Percentiles rank a stretch among this genome's conserved stretches.
Conservation (phyloP, 1,140 invertebrate genomes). For the Drosophila ohnishii region DNA sequence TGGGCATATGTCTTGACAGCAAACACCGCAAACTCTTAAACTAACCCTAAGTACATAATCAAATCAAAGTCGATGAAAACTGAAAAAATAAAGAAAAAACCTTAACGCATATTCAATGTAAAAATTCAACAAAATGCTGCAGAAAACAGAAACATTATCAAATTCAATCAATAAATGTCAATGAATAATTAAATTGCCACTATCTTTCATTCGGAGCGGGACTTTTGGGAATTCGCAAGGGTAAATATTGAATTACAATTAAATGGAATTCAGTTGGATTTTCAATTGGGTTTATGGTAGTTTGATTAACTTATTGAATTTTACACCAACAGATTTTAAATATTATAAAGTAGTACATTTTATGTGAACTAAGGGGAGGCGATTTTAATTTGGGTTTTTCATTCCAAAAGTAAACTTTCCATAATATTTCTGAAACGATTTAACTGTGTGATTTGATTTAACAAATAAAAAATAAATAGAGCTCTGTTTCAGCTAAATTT, state of each 20-base stretch:
- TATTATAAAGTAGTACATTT: too few relatives aligned
- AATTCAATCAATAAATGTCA: constrained; percentile 82
- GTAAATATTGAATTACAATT: constrained; percentile 8
- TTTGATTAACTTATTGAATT: not conserved
- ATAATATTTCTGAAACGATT: not conserved
- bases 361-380: too few relatives aligned
- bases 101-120: constrained; percentile 64
- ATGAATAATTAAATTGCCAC: constrained; percentile 68
- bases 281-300: not conserved
- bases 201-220: constrained; percentile 7
- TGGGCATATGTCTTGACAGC: constrained; percentile 21
- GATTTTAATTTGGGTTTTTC: too few relatives aligned
- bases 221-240: not conserved
- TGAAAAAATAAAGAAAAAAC: constrained; percentile 13
- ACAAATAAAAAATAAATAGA: not conserved
- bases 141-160: constrained; percentile 67
- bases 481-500: not conserved
- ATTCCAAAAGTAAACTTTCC: too few relatives aligned
- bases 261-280: not conserved
- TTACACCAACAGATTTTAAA: not conserved
- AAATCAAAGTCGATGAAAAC: constrained; percentile 23
- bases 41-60: constrained; percentile 50
- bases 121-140: constrained; percentile 58
- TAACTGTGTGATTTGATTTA: not conserved
- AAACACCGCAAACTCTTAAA: constrained; percentile 45